Percentiles rank a stretch among this genome's conserved stretches.
These are phyloP conservation scores for Schizotus pectinicornis DNA, from an alignment of 2,888 invertebrate genomes.

Conservation along the genomic window DNA sequence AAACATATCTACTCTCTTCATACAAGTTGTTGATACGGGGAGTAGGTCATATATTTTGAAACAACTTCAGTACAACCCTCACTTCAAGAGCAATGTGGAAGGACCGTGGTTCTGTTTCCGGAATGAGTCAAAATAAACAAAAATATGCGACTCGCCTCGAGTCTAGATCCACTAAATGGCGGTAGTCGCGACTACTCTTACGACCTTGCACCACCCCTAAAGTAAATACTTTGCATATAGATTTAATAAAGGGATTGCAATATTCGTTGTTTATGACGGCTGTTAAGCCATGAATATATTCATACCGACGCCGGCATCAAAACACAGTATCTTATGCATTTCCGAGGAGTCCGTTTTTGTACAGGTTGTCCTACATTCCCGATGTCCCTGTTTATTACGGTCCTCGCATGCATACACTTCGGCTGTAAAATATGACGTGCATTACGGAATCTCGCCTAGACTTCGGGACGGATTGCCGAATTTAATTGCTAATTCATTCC, in stretches of 20 bases:
- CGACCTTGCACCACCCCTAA: slow-evolving; percentile 1
- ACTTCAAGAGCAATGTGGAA: no score
- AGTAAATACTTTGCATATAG: slow-evolving; percentile 39
- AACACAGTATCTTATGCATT: slow-evolving; percentile 18
- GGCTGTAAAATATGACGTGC: slow-evolving; percentile 13
- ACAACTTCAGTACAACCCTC: no score
- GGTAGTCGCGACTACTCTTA: no score
- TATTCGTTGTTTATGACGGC: slow-evolving; percentile 52
- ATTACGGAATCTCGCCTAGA: slow-evolving; percentile 8
- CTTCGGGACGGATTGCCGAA: slow-evolving; percentile 14
- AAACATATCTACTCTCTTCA: no score
- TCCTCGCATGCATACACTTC: slow-evolving; percentile 14
- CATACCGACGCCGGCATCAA: slow-evolving; percentile 22
- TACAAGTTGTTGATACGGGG: no score
- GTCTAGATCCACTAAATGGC: no score
- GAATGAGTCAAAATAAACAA: no score
- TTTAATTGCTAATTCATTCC: slow-evolving; percentile 26
- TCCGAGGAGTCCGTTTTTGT: slow-evolving; percentile 17
- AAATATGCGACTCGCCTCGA: no score
- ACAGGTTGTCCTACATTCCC: slow-evolving; percentile 23
- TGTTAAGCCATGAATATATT: slow-evolving; percentile 30
- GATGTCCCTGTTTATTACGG: slow-evolving; percentile 25
- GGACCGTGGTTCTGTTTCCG: no score
- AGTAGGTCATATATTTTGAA: no score
- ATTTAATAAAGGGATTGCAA: slow-evolving; percentile 41